Base-by-base conservation (phyloP, 37 sponge, comb jelly and placozoan species). In the Mnemiopsis leidyi region DNA sequence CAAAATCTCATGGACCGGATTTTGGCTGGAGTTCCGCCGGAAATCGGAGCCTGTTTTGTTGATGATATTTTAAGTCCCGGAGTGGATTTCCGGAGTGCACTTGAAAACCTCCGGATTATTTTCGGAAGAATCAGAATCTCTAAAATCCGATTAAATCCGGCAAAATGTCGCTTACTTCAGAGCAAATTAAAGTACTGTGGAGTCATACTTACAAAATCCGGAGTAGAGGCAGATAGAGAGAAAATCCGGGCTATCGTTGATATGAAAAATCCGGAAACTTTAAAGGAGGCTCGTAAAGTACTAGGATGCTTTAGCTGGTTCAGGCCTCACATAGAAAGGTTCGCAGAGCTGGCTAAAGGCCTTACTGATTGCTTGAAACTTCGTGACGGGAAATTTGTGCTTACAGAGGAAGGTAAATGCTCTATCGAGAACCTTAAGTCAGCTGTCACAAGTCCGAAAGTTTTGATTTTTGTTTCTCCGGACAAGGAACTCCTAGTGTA, bases 101-200 rank as follows among this genome's bases (percentile, higher is more conserved):
- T 34, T 24, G 21, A 36, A 1, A 95, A 96, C 39, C 69, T 96
- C 16, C 76, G 77, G 68, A 38, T 94, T 32, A 92, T 94, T 0
- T 94, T 96, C 76, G 85, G 94, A 9, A 92, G 95, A 67, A 38
- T 96, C 5, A 9, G 39, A 18, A 71, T 94, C 9, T 95, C 96
- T 20, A 94, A 94, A n/a, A 85, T 95, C 38, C 93, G 94, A 0
- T 69, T 96, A 1, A 69, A 69, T 34, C 95, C 95, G 0, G 68
- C 31, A 26, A 94, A 93, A 68, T 94, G 95, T 33, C 75, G 69
- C 36, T 92, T 96, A 77, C 93, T 92, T 20, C 37, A 92, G 69
- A 20, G 68, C 0, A 20, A 90, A 29, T 93, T 96, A 31, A 35
- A 69, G 0, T 95, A 94, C 61, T 93, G 95, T 20, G 96, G 96